Base-by-base conservation (phyloP, 2,888 invertebrate species). In the Apoderus coryli region DNA sequence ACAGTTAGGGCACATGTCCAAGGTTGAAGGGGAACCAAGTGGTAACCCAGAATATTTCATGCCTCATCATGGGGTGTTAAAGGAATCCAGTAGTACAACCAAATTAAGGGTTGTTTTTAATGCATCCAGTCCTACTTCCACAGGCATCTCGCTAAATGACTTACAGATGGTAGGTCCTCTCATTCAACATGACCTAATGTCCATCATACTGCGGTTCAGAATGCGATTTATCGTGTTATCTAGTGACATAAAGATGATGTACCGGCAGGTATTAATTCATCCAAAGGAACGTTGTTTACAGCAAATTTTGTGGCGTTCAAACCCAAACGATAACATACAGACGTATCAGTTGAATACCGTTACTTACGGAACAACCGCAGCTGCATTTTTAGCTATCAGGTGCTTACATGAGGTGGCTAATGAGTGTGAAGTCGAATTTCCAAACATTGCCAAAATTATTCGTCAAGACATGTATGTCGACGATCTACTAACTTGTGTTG, bases 391-490 rank as follows among this genome's bases (percentile, higher is more conserved):
- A 7, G 32, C 35, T 7, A 31, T 34, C 15, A 22, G 37, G 3
- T 37, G 35, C 22, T 13, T 39, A 5, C 4, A 23, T 2, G 25
- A 39, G 27, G 10, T 39, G 9, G 35, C 32, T n/a, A 31, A 25
- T 14, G 31, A 35, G 23, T 15, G 15, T 12, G 15, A 22, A 16
- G 10, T 16, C 7, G 14, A 27, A 2, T 2, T 33, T 25, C 37
- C 31, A 6, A 13, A 30, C 11, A 24, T 32, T 12, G 27, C 32
- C 3, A 10, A 29, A 13, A 30, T 33, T 3, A 40, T 40, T 13
- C 7, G 14, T 11, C 26, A 38, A 13, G 37, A 38, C 19, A 39
- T 42, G 28, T 42, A 42, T 19, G 33, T 42, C 3, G 41, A 41
- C 11, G 36, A 42, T 31, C 10, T 41, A 4, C 24, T 42, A 3